Evolutionary conservation across 2,113 vertebrate genomes (phyloP).

Genomic region (Bombycilla garrulus): DNA sequence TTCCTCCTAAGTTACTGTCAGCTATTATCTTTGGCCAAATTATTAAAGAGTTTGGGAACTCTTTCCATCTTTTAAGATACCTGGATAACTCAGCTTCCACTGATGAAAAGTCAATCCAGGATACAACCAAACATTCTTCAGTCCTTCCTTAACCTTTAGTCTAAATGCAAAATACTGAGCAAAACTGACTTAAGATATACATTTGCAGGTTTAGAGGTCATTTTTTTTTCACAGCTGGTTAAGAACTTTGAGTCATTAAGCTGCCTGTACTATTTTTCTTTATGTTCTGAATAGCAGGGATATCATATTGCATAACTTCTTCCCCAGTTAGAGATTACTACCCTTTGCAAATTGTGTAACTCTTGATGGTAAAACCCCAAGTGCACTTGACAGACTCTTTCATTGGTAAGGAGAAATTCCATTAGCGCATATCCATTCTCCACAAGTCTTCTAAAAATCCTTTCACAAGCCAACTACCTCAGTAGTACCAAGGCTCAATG

Average conservation of each 20-base stretch:
- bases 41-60: neutral
- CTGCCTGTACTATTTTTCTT: neutral
- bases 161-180: neutral
- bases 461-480: neutral
- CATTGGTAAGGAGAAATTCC: neutral
- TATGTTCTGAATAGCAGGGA: neutral
- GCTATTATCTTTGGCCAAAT: neutral
- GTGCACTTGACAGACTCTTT: neutral
- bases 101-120: neutral
- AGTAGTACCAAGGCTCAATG: neutral
- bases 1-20: neutral
- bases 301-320: neutral
- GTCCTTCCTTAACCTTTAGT: neutral
- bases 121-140: neutral
- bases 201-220: neutral
- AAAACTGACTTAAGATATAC: neutral
- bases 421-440: neutral
- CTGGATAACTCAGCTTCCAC: neutral
- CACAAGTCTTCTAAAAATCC: neutral
- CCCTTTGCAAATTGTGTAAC: neutral
- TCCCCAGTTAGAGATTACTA: neutral
- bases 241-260: neutral
- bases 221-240: neutral
- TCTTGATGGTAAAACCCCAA: neutral
- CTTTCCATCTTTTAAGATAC: neutral